Base-by-base conservation (phyloP, 2,888 invertebrate species). In the Petrolisthes manimaculis region DNA sequence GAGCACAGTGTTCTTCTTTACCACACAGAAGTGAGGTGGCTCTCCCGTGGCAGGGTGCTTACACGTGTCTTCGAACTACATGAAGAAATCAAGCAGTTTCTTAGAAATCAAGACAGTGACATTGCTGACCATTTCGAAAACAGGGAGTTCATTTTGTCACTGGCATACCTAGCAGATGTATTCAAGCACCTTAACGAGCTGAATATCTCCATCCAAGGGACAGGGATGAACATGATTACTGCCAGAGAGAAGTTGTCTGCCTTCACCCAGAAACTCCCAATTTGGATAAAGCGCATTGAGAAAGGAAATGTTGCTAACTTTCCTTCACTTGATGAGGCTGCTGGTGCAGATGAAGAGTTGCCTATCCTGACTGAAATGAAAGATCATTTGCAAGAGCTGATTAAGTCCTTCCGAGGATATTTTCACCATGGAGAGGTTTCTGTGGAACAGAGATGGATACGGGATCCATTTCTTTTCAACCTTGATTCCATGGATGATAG, bases 11-110 rank as follows among this genome's bases (percentile, higher is more conserved):
- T 91, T 54, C 91, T 91, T 37, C 90, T 91, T 51, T 91, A 56
- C 78, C 91, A 91, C 37, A 91, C 89, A 37, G 90, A 91, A 84
- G 88, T 91, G 55, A 54, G 90, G 18, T 91, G 91, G 91, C 90
- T 91, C 51, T 83, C 83, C 75, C 55, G 83, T 75, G 86, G 83
- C 55, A n/a, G 77, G 54, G 67, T 86, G 18, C 53, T 90, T 56
- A 84, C 56, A 78, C 51, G 78, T 54, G 71, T 79, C 9, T 91
- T 89, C 56, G 86, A 89, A 79, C 75, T 91, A 14, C 67, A 86
- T 80, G 75, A 86, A 56, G 90, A 89, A 86, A 79, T 81, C 54
- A 86, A 55, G 80, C 51, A 84, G 55, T 86, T 81, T 86, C 74
- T 86, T 21, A 80, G 81, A 81, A 54, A 86, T 21, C 67, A 81